Base-by-base conservation (phyloP, 2,113 vertebrate species). In the Chiloscyllium plagiosum region DNA sequence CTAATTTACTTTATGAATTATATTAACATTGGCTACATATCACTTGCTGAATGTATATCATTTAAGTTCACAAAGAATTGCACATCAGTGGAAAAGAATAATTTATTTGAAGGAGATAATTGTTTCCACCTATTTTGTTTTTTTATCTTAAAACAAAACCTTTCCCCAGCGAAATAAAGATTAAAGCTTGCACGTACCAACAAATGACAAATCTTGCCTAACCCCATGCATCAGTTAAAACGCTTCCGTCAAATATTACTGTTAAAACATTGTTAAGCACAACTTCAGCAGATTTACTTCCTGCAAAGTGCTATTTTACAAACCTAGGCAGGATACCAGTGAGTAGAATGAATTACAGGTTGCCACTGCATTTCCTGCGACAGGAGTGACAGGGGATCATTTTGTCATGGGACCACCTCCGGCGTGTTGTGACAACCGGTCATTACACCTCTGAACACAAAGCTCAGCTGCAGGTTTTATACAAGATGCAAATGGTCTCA, bases 401-500 rank as follows among this genome's bases (percentile, higher is more conserved):
- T 99, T 99, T 98, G 98, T 98, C 97, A 97, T 98, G 98, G 98
- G 98, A 98, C 98, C 99, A 98, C 99, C 99, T 98, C 98, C 98
- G 98, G 98, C 97, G 98, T 99, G 99, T 99, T 99, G 98, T 99
- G 99, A 99, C 99, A 99, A 99, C 99, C 98, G 97, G 97, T 99
- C 99, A 99, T 99, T 99, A 99, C 98, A 98, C 98, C 98, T 98
- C 98, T 97, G 97, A 97, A 98, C 98, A 97, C 98, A 98, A 98
- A 98, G 99, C 98, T 99, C 99, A 99, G 99, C 99, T 99, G 98
- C 98, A 98, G 98, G 98, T 98, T 99, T 98, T 93, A 98, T 97
- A 97, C 98, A 98, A 98, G 98, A 99, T 98, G 98, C 98, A 99
- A 99, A 99, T 99, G 98, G 99, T 98, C 98, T 97, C 98, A 99